Percentiles rank a stretch among this genome's conserved stretches.
phyloP scores from a whole-genome alignment of 2,888 invertebrate genomes.

The Oxystoma pomonae region DNA sequence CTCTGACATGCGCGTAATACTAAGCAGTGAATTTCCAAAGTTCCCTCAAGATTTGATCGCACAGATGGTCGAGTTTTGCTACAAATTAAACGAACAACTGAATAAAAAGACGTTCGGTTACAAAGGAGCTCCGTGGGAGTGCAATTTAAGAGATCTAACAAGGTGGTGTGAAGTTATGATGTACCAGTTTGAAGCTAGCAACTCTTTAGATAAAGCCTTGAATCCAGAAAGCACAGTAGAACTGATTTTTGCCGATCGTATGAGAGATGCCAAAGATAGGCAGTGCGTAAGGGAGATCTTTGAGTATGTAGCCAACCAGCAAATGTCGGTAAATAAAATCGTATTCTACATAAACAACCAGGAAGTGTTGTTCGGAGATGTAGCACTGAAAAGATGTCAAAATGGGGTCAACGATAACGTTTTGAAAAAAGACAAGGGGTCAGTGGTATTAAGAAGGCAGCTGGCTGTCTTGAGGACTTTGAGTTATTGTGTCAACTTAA shows the following conservation, averaged over 20 bases:
- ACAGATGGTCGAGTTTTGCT: slow-evolving; percentile 77
- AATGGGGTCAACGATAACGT: slow-evolving; percentile 35
- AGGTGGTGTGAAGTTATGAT: slow-evolving; percentile 85
- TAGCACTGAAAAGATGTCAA: slow-evolving; percentile 44
- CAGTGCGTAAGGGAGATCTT: slow-evolving; percentile 58
- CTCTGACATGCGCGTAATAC: slow-evolving; percentile 65
- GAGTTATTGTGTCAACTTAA: slow-evolving; percentile 82
- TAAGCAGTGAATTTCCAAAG: slow-evolving; percentile 59
- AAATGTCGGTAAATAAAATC: slow-evolving; percentile 54
- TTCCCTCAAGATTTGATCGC: slow-evolving; percentile 58
- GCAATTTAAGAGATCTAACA: slow-evolving; percentile 91
- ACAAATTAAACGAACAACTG: slow-evolving; percentile 61
- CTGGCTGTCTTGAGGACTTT: slow-evolving; percentile 69
- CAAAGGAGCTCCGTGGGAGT: slow-evolving; percentile 91
- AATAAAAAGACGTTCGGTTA: slow-evolving; percentile 66
- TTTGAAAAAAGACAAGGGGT: slow-evolving; percentile 39
- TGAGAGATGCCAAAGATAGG: slow-evolving; percentile 77
- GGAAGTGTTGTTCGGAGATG: slow-evolving; percentile 63
- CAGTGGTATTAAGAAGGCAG: slow-evolving; percentile 56
- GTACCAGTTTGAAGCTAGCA: slow-evolving; percentile 40
- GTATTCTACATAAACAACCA: slow-evolving; percentile 57
- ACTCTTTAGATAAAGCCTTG: slow-evolving; percentile 28
- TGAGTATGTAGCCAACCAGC: slow-evolving; percentile 49
- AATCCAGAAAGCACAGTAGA: slow-evolving; percentile 59
- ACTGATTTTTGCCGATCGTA: slow-evolving; percentile 81